Evolutionary conservation across 2,797 vertebrate species (phyloP).

Genomic region (Chrysocyon brachyurus): DNA sequence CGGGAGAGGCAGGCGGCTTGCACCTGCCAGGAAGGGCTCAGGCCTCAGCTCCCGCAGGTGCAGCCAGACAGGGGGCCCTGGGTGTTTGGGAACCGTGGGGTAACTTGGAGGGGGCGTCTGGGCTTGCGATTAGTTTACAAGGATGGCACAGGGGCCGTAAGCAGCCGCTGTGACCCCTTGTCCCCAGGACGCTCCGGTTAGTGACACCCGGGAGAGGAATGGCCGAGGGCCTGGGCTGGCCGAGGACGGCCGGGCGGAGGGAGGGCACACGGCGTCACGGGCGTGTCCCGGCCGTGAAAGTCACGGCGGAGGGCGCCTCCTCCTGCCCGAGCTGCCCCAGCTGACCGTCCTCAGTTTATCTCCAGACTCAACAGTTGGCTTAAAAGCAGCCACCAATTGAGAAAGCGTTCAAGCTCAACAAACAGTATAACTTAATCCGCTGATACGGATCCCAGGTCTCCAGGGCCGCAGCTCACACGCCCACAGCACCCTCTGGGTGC

Average conservation of each 20-base stretch:
- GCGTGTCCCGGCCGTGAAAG: too few species aligned
- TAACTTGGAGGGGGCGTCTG: not conserved
- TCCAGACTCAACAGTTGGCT: too few species aligned
- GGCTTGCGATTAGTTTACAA: not conserved
- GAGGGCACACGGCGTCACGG: fast-evolving
- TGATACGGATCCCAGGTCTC: not conserved
- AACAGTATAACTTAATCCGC: too few species aligned
- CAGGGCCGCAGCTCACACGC: too few species aligned
- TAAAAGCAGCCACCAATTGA: too few species aligned
- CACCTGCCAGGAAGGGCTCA: not conserved
- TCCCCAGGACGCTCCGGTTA: not conserved
- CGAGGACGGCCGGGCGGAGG: not conserved
- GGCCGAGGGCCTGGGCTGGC: not conserved
- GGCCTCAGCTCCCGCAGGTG: not conserved
- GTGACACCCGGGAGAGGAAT: too few species aligned
- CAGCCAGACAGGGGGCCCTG: fast-evolving
- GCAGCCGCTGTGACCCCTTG: fast-evolving
- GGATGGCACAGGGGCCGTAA: fast-evolving
- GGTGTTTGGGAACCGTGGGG: not conserved
- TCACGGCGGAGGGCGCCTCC: fast-evolving
- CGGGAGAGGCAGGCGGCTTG: not conserved
- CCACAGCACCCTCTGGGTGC: fast-evolving
- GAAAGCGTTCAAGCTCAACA: too few species aligned
- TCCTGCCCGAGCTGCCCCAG: fast-evolving
- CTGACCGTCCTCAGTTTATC: not conserved